Evolutionary conservation across 2,113 vertebrate species (phyloP).

Genomic region (Apus apus): DNA sequence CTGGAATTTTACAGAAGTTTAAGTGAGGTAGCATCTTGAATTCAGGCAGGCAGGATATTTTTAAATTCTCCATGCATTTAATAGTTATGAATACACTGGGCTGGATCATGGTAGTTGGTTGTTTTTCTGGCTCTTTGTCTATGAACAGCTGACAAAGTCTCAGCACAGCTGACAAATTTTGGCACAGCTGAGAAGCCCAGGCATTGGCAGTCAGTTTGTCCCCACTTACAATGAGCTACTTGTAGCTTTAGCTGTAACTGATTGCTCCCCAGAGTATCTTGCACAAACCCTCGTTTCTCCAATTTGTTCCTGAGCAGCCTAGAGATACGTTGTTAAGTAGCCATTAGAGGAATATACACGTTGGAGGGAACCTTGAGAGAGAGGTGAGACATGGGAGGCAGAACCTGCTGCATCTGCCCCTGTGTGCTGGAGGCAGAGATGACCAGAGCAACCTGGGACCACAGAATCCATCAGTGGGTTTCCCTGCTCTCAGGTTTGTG

Average conservation of each 20-base stretch:
- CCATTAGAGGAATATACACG: accelerated
- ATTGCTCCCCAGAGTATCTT: neutral
- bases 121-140: neutral
- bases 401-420: neutral
- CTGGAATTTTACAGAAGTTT: neutral
- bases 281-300: neutral
- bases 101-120: neutral
- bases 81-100: neutral
- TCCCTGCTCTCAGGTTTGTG: neutral
- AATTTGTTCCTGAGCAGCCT: neutral
- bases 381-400: neutral
- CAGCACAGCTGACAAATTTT: conserved; percentile 13
- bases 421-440: neutral
- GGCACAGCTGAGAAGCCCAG: neutral
- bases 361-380: accelerated
- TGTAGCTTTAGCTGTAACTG: neutral
- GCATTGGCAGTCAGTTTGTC: neutral
- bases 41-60: neutral
- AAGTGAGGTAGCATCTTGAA: neutral
- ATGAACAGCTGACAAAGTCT: conserved; percentile 6
- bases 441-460: accelerated
- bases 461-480: accelerated
- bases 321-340: accelerated
- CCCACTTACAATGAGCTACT: neutral
- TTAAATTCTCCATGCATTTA: neutral